Evolutionary conservation across 2,888 invertebrate genomes (phyloP), one percentile per base, ranked within the genome.

Genomic region (Oligia fasciuncula): DNA sequence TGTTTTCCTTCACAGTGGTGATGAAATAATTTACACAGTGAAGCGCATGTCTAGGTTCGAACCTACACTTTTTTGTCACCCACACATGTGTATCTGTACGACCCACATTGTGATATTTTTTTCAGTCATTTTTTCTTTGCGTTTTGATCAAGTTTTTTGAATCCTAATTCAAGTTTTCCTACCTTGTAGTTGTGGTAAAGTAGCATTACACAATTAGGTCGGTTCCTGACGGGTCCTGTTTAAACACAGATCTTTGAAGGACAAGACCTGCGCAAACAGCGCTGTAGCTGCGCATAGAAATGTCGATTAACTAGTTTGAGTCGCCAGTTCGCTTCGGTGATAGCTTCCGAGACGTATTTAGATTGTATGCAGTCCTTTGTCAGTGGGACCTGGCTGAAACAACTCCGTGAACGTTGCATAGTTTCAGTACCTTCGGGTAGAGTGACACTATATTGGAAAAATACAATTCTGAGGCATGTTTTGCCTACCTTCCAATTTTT

Each of bases 151-250:
- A 13, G 8, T 2, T 51, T 66, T 19, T 29, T 6, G 57, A 23
- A n/a, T 23, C 57, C 23, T 57, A 9, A 57, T n/a, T 60, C n/a
- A 14, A 62, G 29, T 62, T 75, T 63, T 49, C 46, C 40, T 1
- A 29, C 29, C 9, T 11, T 5, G 5, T 1, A n/a, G 2, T 40
- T 40, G 40, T 40, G 4, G 17, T 65, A 54, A 74, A 79, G 54
- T 43, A 73, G 87, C 89, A 90, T 93, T 93, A 92, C 90, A 73
- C 89, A 92, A 94, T 94, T 92, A 92, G 88, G 80, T 90, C 85
- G 76, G 81, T 87, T 90, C 90, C 89, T 90, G 90, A 89, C 84
- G 75, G 73, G 80, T 74, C 76, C 87, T 90, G 88, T 85, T 85
- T 85, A 88, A 91, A 92, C 91, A 91, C 73, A 87, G 87, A 87